These are phyloP conservation scores for Rhizoglyphus robini DNA, from an alignment of 1,140 invertebrate species.

Conservation along the genomic window DNA sequence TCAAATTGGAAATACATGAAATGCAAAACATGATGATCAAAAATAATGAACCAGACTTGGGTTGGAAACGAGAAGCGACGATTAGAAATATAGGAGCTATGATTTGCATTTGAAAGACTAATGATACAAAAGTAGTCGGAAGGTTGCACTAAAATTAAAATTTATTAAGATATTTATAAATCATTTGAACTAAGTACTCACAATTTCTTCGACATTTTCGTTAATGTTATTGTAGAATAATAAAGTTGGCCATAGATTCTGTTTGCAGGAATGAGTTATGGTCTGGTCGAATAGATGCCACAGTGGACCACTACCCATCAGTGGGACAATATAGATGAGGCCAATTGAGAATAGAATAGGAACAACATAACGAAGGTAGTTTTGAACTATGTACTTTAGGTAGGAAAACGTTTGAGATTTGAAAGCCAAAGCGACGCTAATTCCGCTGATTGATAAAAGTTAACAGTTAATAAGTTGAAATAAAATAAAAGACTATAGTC, in stretches of 20 bases:
- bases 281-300: slow-evolving; percentile 11
- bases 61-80: neutral
- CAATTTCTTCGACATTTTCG: slow-evolving; percentile 6
- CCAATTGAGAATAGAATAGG: slow-evolving; percentile 6
- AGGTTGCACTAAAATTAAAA: slow-evolving; percentile 12
- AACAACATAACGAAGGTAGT: slow-evolving; percentile 9
- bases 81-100: slow-evolving; percentile 18
- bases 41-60: neutral
- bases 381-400: slow-evolving; percentile 1
- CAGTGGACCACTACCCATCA: slow-evolving; percentile 15
- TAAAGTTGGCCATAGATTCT: slow-evolving; percentile 19
- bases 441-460: neutral
- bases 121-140: slow-evolving; percentile 15
- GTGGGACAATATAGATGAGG: slow-evolving; percentile 15
- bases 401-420: slow-evolving; percentile 6
- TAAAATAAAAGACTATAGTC: neutral
- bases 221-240: slow-evolving; percentile 17
- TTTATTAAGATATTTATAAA: neutral
- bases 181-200: neutral
- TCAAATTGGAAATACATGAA: neutral
- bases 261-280: slow-evolving; percentile 3
- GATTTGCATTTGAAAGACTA: slow-evolving; percentile 16
- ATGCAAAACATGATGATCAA: neutral
- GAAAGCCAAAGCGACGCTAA: neutral
- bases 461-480: too few species aligned